These are phyloP conservation scores for Arion vulgaris DNA, from an alignment of 1,140 invertebrate species.

Conservation along the genomic window DNA sequence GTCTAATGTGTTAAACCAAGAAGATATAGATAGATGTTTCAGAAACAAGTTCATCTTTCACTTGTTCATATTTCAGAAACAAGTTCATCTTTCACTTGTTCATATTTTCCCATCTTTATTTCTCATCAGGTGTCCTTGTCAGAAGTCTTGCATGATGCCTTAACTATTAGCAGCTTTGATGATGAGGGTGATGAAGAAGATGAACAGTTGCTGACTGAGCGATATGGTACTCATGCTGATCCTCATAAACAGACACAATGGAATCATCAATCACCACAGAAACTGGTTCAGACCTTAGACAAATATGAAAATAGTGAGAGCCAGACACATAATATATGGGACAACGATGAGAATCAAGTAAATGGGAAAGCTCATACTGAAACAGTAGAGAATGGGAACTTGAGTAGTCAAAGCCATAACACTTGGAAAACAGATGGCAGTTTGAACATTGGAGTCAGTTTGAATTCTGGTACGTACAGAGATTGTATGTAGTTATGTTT, in stretches of 20 bases:
- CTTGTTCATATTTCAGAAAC: too few relatives aligned
- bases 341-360: background rate
- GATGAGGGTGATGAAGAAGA: constrained; percentile 38
- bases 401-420: background rate
- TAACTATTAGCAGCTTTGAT: constrained; percentile 41
- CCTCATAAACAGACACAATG: background rate
- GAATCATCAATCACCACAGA: background rate
- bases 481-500: background rate
- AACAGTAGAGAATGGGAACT: background rate
- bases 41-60: too few relatives aligned
- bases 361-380: background rate
- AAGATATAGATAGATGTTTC: too few relatives aligned
- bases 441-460: background rate
- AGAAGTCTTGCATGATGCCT: constrained; percentile 38
- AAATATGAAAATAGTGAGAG: background rate
- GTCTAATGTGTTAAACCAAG: too few relatives aligned
- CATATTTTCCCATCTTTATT: too few relatives aligned
- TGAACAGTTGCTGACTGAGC: background rate
- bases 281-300: background rate
- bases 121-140: constrained; percentile 40
- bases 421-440: background rate
- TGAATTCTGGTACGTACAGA: background rate
- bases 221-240: background rate
- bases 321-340: background rate
- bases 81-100: too few relatives aligned